Evolutionary conservation across 2,888 invertebrate species (phyloP).

Genomic region (Leptura quadrifasciata): DNA sequence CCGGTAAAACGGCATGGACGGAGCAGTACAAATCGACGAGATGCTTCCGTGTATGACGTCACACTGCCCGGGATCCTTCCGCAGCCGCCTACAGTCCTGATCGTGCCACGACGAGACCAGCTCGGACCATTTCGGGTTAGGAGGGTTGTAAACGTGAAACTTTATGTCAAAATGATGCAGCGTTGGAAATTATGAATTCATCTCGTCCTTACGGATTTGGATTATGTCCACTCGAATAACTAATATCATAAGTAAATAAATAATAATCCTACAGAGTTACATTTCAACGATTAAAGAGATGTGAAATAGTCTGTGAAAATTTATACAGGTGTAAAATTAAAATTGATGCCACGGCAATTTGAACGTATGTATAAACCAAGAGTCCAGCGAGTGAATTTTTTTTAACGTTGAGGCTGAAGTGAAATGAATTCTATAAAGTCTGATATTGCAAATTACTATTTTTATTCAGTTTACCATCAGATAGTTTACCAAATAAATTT

Average conservation of each 20-base stretch:
- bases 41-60: conserved; percentile 73
- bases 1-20: conserved; percentile 67
- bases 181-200: conserved; percentile 13
- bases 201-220: not conserved
- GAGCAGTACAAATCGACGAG: conserved; percentile 60
- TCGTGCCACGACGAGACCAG: conserved; percentile 37
- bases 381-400: no score
- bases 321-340: no score
- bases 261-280: not conserved
- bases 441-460: no score
- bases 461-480: no score
- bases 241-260: not conserved
- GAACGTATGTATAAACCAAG: no score
- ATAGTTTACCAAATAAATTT: no score
- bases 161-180: conserved; percentile 31
- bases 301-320: no score
- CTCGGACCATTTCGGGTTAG: conserved; percentile 34
- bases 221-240: not conserved
- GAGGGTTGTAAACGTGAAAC: conserved; percentile 27
- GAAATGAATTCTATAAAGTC: no score
- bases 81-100: conserved; percentile 45
- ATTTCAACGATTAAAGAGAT: no score
- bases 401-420: no score
- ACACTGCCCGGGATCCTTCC: conserved; percentile 69
- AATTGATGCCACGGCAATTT: no score